phyloP scores from a whole-genome alignment of 1,140 invertebrate genomes.

The Drosophila kurseongensis region DNA sequence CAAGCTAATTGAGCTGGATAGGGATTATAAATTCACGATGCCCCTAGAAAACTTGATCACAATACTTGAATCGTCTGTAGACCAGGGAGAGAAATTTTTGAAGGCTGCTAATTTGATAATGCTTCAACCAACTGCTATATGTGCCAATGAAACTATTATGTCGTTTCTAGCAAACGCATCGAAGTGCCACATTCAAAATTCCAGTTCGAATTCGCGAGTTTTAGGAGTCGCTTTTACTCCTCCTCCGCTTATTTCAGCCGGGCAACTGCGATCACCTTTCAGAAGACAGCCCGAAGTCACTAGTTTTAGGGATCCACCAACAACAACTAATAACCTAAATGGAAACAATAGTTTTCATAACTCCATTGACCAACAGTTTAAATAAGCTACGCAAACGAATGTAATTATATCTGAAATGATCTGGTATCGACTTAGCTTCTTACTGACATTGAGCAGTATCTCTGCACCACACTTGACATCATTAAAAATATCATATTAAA shows the following conservation, averaged over 20 bases:
- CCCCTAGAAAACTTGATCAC: conserved; percentile 17
- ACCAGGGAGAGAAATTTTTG: not conserved
- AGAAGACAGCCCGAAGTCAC: not conserved
- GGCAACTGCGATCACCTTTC: not conserved
- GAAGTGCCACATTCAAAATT: not conserved
- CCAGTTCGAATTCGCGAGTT: no score
- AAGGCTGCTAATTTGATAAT: not conserved
- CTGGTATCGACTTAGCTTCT: not conserved
- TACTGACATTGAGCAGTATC: not conserved
- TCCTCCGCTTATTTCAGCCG: not conserved
- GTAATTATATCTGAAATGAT: not conserved
- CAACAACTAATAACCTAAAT: not conserved
- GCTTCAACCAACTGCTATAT: not conserved
- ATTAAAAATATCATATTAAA: not conserved
- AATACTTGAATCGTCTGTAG: conserved; percentile 2
- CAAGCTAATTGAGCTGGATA: conserved; percentile 14
- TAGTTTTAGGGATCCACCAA: not conserved
- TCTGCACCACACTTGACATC: not conserved
- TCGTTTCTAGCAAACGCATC: not conserved
- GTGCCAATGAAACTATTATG: not conserved
- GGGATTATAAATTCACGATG: conserved; percentile 12
- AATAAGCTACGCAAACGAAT: not conserved
- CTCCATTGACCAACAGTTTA: not conserved
- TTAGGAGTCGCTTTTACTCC: not conserved
- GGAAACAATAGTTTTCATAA: not conserved